Evolutionary conservation across 2,888 invertebrate species (phyloP).

Genomic region (Globia sparganii): DNA sequence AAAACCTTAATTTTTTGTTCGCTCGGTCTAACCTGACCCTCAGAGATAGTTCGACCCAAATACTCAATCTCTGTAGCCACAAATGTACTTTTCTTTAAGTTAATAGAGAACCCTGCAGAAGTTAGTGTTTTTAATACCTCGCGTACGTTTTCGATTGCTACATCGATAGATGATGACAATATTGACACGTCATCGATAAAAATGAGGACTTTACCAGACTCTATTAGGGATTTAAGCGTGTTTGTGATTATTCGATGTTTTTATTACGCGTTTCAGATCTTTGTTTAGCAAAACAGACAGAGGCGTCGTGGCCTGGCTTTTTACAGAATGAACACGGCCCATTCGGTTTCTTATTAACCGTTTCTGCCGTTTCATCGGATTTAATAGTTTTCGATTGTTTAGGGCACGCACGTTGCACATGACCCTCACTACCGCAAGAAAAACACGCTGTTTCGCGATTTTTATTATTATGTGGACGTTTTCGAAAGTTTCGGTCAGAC

Average conservation of each 20-base stretch:
- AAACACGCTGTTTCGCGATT: not conserved
- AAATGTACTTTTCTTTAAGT: not conserved
- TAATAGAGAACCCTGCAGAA: not conserved
- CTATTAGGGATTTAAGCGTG: not conserved
- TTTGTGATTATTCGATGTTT: not conserved
- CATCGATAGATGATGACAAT: not conserved
- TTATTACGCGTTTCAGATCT: too few species aligned
- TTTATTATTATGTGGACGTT: not conserved
- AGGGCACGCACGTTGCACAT: too few species aligned
- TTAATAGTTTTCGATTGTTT: too few species aligned
- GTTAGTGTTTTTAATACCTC: not conserved
- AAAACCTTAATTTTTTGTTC: too few species aligned
- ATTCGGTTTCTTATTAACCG: too few species aligned
- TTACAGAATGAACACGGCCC: too few species aligned
- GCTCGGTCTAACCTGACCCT: too few species aligned
- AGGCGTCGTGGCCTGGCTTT: too few species aligned
- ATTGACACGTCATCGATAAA: not conserved
- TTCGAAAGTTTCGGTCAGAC: not conserved
- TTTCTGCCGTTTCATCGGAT: too few species aligned
- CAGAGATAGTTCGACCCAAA: too few species aligned
- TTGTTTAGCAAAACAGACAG: too few species aligned
- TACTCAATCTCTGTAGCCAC: not conserved
- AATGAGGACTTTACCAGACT: not conserved
- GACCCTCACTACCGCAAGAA: too few species aligned
- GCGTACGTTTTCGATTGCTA: not conserved